Evolutionary conservation across 2,113 vertebrate species (phyloP).

Genomic region (Tursiops truncatus): DNA sequence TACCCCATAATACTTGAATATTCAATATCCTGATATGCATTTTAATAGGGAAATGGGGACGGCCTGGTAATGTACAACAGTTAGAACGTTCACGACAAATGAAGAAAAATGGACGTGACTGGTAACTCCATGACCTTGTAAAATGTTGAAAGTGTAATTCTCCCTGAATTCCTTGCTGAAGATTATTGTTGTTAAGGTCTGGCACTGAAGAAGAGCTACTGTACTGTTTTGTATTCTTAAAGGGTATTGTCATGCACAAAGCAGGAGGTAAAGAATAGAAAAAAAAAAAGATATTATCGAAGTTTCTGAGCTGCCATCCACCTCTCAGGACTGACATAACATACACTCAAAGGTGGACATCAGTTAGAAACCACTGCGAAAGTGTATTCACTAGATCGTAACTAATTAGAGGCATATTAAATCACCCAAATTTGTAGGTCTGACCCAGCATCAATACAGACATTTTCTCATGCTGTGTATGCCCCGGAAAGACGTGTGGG

Average conservation of each 20-base stretch:
- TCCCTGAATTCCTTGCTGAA: rapidly evolving
- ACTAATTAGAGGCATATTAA: not conserved
- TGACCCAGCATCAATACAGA: not conserved
- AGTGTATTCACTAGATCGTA: not conserved
- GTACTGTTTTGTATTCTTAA: not conserved
- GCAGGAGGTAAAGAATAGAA: rapidly evolving
- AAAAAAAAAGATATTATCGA: rapidly evolving
- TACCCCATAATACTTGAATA: not conserved
- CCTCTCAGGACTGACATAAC: not conserved
- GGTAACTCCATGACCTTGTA: not conserved
- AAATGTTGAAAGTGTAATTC: not conserved
- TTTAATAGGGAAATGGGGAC: not conserved
- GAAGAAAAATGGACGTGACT: not conserved
- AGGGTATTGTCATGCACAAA: not conserved
- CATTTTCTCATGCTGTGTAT: rapidly evolving
- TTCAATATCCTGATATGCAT: conserved; percentile 49
- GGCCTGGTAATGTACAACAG: not conserved
- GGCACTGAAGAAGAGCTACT: not conserved
- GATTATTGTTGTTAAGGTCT: not conserved
- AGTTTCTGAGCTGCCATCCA: not conserved
- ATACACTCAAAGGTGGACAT: rapidly evolving
- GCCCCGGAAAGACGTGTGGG: not conserved
- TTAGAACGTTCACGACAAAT: not conserved
- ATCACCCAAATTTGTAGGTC: rapidly evolving
- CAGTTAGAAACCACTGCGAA: not conserved